phyloP scores from a whole-genome alignment of 1,140 invertebrate species.

The Cyclargus thomasi region DNA sequence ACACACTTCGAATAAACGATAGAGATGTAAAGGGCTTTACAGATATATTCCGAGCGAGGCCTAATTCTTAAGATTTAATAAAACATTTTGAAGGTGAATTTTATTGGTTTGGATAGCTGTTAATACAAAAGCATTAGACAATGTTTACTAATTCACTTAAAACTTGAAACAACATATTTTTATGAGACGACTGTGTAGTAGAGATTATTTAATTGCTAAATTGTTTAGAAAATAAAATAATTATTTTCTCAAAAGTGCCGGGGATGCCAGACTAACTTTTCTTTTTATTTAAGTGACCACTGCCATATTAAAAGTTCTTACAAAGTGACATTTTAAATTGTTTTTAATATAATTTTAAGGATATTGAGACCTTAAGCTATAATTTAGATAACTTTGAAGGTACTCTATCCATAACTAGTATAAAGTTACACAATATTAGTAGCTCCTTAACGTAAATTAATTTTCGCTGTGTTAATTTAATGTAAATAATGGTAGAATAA shows the following conservation, averaged over 20 bases:
- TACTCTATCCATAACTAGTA: not conserved
- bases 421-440: not conserved
- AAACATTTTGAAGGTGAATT: not conserved
- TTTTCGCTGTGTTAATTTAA: not conserved
- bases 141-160: not conserved
- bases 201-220: not conserved
- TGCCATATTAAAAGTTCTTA: slow-evolving; percentile 49
- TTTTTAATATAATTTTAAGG: slow-evolving; percentile 28
- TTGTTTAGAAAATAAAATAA: not conserved
- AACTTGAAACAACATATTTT: not conserved
- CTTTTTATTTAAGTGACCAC: slow-evolving; percentile 35
- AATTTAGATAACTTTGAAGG: not conserved
- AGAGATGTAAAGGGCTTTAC: not conserved
- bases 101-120: not conserved
- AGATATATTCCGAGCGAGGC: not conserved
- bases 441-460: not conserved
- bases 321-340: slow-evolving; percentile 23
- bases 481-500: not conserved
- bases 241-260: not conserved
- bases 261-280: slow-evolving; percentile 8
- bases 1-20: not conserved
- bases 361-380: slow-evolving; percentile 28
- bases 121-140: not conserved
- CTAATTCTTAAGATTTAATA: not conserved
- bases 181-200: too few species aligned